These are phyloP conservation scores for Druon quercuslanigerum DNA, from an alignment of 1,140 invertebrate genomes.

Conservation along the genomic window DNA sequence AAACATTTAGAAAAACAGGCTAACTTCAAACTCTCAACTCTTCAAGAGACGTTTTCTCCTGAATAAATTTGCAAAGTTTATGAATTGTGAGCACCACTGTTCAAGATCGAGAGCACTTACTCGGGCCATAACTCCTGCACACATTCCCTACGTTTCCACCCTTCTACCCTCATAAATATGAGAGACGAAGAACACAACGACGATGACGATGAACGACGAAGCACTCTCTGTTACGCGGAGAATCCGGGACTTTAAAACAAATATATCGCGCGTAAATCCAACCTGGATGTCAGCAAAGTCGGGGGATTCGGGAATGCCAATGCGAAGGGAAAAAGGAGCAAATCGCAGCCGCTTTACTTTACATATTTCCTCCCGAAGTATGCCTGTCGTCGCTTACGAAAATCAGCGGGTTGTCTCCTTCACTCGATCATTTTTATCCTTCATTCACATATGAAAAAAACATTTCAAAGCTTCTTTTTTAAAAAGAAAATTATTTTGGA, in stretches of 20 bases:
- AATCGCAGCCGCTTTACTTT: conserved; percentile 71
- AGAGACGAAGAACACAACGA: conserved; percentile 43
- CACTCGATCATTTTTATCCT: conserved; percentile 49
- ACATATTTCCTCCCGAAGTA: conserved; percentile 68
- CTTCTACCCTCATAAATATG: conserved; percentile 70
- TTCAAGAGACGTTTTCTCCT: too few species aligned
- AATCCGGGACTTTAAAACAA: conserved; percentile 74
- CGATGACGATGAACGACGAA: conserved; percentile 46
- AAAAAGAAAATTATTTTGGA: too few species aligned
- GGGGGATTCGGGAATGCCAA: conserved; percentile 40
- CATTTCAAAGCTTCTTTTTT: too few species aligned
- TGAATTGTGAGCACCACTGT: conserved; percentile 63
- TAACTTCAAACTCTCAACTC: too few species aligned
- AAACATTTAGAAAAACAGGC: too few species aligned
- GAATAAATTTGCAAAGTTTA: conserved; percentile 24
- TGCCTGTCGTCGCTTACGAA: conserved; percentile 47
- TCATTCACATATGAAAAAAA: not conserved
- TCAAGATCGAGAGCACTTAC: conserved; percentile 70
- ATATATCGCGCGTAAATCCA: conserved; percentile 75
- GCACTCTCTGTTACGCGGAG: conserved; percentile 47
- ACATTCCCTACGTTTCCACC: conserved; percentile 64
- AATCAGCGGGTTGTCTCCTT: conserved; percentile 45
- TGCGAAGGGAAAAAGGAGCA: conserved; percentile 56
- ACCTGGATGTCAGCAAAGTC: conserved; percentile 55
- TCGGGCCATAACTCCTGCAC: conserved; percentile 70